Evolutionary conservation across 2,113 vertebrate species (phyloP).

Genomic region (Cygnus atratus): DNA sequence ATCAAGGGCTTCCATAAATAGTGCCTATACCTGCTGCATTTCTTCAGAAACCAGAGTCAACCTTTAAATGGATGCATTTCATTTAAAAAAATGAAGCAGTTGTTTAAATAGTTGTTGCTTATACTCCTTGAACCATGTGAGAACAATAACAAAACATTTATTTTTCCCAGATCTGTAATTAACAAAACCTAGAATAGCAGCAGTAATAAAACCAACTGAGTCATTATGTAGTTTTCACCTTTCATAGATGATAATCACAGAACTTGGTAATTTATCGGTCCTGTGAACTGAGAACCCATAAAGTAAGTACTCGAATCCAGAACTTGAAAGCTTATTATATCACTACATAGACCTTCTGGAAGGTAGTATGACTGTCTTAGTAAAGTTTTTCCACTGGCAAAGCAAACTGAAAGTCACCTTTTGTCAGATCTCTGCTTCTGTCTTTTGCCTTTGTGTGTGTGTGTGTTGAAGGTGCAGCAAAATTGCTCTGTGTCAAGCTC

Average conservation of each 20-base stretch:
- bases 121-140: slow-evolving; percentile 18
- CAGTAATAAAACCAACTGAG: slow-evolving; percentile 72
- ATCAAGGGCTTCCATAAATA: neutral
- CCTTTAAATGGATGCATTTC: slow-evolving; percentile 9
- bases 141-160: slow-evolving; percentile 66
- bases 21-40: neutral
- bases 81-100: neutral
- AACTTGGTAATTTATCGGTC: slow-evolving; percentile 73
- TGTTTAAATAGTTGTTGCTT: slow-evolving; percentile 13
- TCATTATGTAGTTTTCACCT: slow-evolving; percentile 70
- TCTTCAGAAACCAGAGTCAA: neutral
- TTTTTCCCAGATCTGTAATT: slow-evolving; percentile 73
- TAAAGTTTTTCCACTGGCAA: neutral
- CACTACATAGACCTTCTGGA: neutral
- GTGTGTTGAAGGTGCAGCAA: neutral
- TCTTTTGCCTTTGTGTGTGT: neutral
- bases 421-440: neutral
- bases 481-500: neutral
- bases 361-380: neutral
- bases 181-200: slow-evolving; percentile 69
- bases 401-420: neutral
- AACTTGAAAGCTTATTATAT: slow-evolving; percentile 13
- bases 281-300: slow-evolving; percentile 56
- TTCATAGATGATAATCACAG: slow-evolving; percentile 76
- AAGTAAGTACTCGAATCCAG: slow-evolving; percentile 46